These are phyloP conservation scores for Epizoanthus stellaris DNA, from an alignment of 92 coral and sea anemone genomes.

Conservation along the genomic window DNA sequence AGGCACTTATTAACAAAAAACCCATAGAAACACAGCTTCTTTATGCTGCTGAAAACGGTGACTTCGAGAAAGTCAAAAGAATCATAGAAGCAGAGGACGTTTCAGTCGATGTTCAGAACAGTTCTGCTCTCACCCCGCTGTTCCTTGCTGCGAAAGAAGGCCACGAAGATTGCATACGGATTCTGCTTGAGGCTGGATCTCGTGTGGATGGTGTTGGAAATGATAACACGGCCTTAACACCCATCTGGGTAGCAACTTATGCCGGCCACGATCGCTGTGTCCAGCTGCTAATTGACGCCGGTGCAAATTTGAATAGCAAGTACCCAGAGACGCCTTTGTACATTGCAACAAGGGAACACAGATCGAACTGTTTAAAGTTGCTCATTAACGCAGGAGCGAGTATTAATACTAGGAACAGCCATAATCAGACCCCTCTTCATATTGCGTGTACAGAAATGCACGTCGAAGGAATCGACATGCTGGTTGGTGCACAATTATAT, in stretches of 20 bases:
- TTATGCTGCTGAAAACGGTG: slow-evolving; percentile 82
- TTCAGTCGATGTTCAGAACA: slow-evolving; percentile 69
- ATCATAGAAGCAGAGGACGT: slow-evolving; percentile 58
- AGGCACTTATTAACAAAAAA: slow-evolving; percentile 61
- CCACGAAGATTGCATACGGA: slow-evolving; percentile 72
- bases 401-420: slow-evolving; percentile 70
- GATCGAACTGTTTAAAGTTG: slow-evolving; percentile 68
- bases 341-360: slow-evolving; percentile 87
- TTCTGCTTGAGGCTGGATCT: slow-evolving; percentile 82
- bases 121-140: slow-evolving; percentile 82
- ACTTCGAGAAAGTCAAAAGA: slow-evolving; percentile 52
- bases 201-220: slow-evolving; percentile 83
- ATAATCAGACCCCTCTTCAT: slow-evolving; percentile 74
- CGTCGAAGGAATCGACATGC: slow-evolving; percentile 58
- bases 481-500: slow-evolving; percentile 59
- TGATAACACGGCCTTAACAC: slow-evolving; percentile 69
- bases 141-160: slow-evolving; percentile 91
- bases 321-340: slow-evolving; percentile 77
- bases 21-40: slow-evolving; percentile 76
- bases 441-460: slow-evolving; percentile 80
- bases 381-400: slow-evolving; percentile 79
- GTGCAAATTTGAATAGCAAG: slow-evolving; percentile 78
- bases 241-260: slow-evolving; percentile 89
- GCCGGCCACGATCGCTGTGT: slow-evolving; percentile 84
- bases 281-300: slow-evolving; percentile 65